Evolutionary conservation across 2,797 vertebrate species (phyloP).

Genomic region (Ctenopoma kingsleyae): DNA sequence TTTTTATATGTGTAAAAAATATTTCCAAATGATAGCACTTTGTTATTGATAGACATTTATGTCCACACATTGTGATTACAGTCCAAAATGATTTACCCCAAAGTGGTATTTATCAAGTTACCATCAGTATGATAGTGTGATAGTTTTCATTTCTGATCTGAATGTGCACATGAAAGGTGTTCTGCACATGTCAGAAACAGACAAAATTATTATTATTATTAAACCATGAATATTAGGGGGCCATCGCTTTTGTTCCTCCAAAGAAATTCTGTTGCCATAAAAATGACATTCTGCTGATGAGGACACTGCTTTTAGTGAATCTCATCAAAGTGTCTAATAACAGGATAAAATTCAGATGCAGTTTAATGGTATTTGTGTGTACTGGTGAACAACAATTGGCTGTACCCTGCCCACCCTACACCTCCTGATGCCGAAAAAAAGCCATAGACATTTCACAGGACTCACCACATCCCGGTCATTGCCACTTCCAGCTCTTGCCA

Average conservation of each 20-base stretch:
- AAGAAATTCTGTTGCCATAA: not conserved
- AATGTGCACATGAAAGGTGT: constrained; percentile 15
- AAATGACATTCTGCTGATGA: constrained; percentile 3
- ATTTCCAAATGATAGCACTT: not conserved
- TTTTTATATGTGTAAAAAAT: not conserved
- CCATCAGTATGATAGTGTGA: constrained; percentile 24
- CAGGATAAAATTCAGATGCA: not conserved
- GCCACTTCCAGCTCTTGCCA: no score
- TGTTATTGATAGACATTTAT: constrained; percentile 7
- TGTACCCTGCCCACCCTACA: no score
- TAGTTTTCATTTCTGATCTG: constrained; percentile 10
- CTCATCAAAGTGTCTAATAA: not conserved
- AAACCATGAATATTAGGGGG: not conserved
- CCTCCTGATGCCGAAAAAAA: no score
- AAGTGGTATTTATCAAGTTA: constrained; percentile 37
- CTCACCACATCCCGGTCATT: no score
- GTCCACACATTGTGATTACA: constrained; percentile 28
- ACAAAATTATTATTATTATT: constrained; percentile 26
- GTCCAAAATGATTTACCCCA: not conserved
- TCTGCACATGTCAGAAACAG: constrained; percentile 3
- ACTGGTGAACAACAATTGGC: no score
- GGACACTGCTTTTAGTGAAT: not conserved
- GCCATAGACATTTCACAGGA: no score
- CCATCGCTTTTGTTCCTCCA: not conserved
- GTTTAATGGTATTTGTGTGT: not conserved